Evolutionary conservation across 2,888 invertebrate genomes (phyloP).

Genomic region (Dynastes grantii): DNA sequence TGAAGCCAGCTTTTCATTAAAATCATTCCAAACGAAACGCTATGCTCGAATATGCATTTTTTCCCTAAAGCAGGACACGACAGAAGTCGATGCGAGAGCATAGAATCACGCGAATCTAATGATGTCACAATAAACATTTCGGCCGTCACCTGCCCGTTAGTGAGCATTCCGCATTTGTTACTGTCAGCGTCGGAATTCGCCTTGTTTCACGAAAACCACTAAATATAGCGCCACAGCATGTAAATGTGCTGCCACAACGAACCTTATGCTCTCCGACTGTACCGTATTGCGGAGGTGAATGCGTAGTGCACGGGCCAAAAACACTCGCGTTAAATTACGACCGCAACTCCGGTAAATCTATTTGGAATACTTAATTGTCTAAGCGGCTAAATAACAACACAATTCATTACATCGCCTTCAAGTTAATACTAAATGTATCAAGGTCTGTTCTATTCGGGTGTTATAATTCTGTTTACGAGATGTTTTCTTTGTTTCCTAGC

Average conservation of each 20-base stretch:
- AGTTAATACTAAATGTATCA: slow-evolving; percentile 2
- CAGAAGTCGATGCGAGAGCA: slow-evolving; percentile 19
- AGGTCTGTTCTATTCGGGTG: slow-evolving; percentile 7
- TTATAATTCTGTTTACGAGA: slow-evolving; percentile 5
- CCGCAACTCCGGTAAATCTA: slow-evolving; percentile 25
- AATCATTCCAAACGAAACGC: background rate
- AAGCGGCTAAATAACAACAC: slow-evolving; percentile 32
- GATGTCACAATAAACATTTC: slow-evolving; percentile 50
- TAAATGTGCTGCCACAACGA: slow-evolving; percentile 12
- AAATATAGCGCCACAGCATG: slow-evolving; percentile 43
- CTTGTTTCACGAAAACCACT: slow-evolving; percentile 53
- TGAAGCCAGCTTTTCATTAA: background rate
- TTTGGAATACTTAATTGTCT: slow-evolving; percentile 35
- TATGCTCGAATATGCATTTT: slow-evolving; percentile 1
- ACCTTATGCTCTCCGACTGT: too few relatives aligned
- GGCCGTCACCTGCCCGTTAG: slow-evolving; percentile 51
- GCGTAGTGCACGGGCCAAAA: slow-evolving; percentile 25
- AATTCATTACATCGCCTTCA: slow-evolving; percentile 32
- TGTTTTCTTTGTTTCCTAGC: background rate
- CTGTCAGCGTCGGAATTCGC: slow-evolving; percentile 51
- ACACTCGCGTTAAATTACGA: slow-evolving; percentile 28
- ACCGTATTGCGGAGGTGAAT: background rate
- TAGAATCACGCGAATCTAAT: slow-evolving; percentile 49
- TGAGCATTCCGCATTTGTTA: slow-evolving; percentile 55
- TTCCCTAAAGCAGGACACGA: background rate